A percentile compares a stretch with the other conserved stretches of the same genome.
phyloP scores from a whole-genome alignment of 2,888 invertebrate genomes.

The Arctia plantaginis region DNA sequence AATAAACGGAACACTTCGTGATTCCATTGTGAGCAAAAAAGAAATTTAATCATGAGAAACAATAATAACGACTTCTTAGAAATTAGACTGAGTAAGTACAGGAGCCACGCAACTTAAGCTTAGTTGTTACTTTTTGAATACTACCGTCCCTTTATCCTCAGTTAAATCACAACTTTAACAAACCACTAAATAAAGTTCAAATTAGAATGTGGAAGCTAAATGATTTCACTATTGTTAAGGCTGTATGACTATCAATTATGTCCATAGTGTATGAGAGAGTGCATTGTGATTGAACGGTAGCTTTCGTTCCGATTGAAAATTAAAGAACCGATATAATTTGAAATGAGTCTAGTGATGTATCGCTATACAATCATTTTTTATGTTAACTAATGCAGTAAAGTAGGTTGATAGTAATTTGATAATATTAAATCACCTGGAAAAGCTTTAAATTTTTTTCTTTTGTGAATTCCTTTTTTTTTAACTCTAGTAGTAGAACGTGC shows the following conservation, averaged over 20 bases:
- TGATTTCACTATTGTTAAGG: constrained; percentile 84
- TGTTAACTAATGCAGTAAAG: background rate
- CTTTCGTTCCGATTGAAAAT: constrained; percentile 85
- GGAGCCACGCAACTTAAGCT: constrained; percentile 85
- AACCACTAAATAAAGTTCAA: constrained; percentile 50
- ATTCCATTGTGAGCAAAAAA: constrained; percentile 82
- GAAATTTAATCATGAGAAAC: constrained; percentile 87
- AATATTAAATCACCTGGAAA: background rate
- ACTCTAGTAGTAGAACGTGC: background rate
- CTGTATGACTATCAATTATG: constrained; percentile 86
- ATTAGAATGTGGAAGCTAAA: constrained; percentile 49
- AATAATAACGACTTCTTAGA: constrained; percentile 84
- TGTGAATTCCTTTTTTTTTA: background rate
- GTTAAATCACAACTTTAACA: constrained; percentile 53
- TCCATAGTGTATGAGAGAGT: constrained; percentile 80
- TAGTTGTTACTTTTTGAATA: constrained; percentile 79
- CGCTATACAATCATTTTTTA: background rate
- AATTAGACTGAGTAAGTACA: constrained; percentile 84
- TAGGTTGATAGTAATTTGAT: background rate
- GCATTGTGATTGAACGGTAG: constrained; percentile 84
- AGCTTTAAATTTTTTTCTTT: background rate
- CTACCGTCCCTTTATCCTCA: constrained; percentile 45
- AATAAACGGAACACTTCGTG: constrained; percentile 74
- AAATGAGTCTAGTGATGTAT: constrained; percentile 73
- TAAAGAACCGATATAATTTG: constrained; percentile 86